Percentiles rank a stretch among this genome's conserved stretches.
Evolutionary conservation across 2,888 invertebrate genomes (phyloP).

Genomic region (Trachelus iudaicus): DNA sequence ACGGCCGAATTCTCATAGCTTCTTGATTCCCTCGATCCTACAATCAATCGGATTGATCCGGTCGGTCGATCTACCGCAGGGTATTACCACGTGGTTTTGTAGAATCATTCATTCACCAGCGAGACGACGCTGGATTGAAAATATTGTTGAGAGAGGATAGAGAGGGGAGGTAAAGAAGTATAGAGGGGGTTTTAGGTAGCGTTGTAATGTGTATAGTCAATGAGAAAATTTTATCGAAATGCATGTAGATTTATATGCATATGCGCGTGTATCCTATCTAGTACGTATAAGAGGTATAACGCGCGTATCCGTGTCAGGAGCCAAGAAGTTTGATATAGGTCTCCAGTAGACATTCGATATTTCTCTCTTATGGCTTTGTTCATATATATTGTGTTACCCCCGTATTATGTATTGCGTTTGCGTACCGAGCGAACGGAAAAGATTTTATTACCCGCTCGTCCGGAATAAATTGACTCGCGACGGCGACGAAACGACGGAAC

Average conservation of each 20-base stretch:
- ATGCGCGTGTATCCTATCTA: not conserved
- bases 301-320: constrained; percentile 18
- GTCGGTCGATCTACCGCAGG: not conserved
- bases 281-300: not conserved
- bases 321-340: constrained; percentile 51
- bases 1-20: constrained; percentile 31
- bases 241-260: not conserved
- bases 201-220: not conserved
- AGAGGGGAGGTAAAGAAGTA: not conserved
- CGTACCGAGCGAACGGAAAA: constrained; percentile 37
- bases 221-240: not conserved
- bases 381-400: constrained; percentile 35
- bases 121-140: not conserved
- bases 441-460: constrained; percentile 43
- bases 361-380: constrained; percentile 51
- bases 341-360: constrained; percentile 53
- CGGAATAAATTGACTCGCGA: constrained; percentile 35
- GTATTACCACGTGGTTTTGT: not conserved
- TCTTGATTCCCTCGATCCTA: not conserved
- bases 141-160: not conserved
- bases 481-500: constrained; percentile 27
- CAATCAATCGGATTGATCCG: not conserved
- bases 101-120: not conserved
- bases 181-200: not conserved
- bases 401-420: constrained; percentile 38